Percentiles rank a stretch among this genome's conserved stretches.
These are phyloP conservation scores for Alloscopus bannaensis DNA, from an alignment of 2,888 invertebrate genomes.

Conservation along the genomic window DNA sequence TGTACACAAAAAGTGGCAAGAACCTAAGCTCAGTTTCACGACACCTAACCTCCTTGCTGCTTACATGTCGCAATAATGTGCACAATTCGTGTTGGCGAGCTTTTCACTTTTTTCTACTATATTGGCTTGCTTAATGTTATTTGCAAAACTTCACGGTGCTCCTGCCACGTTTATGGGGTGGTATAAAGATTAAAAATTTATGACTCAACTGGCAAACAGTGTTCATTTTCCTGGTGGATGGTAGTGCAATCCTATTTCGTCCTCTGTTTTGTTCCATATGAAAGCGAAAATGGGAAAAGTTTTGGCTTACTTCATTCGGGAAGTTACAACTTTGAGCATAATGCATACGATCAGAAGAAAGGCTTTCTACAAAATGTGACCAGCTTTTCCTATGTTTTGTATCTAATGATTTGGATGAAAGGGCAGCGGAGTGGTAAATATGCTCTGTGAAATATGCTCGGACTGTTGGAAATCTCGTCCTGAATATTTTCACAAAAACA, in stretches of 20 bases:
- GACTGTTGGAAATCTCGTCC: background rate
- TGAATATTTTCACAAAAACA: too few species aligned
- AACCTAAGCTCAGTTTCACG: conserved; percentile 17
- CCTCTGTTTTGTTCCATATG: conserved; percentile 23
- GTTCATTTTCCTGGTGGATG: too few species aligned
- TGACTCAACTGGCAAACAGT: conserved; percentile 21
- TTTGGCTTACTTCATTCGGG: too few species aligned
- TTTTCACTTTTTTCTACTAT: conserved; percentile 10
- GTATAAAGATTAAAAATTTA: conserved; percentile 56
- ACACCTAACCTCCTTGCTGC: too few species aligned
- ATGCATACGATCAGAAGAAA: too few species aligned
- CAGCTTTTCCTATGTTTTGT: background rate
- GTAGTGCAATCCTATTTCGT: too few species aligned
- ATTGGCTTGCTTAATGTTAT: conserved; percentile 22
- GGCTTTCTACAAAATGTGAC: too few species aligned
- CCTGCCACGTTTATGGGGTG: conserved; percentile 38
- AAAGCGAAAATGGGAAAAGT: conserved; percentile 50
- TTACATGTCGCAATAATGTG: conserved; percentile 26
- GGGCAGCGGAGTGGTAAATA: background rate
- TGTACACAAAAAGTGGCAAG: background rate
- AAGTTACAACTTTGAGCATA: too few species aligned
- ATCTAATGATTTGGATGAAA: background rate
- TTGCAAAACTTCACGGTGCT: conserved; percentile 32
- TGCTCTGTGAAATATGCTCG: background rate
- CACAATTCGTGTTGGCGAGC: conserved; percentile 40